These are phyloP conservation scores for Microplitis manilae DNA, from an alignment of 2,888 invertebrate species.

Conservation along the genomic window DNA sequence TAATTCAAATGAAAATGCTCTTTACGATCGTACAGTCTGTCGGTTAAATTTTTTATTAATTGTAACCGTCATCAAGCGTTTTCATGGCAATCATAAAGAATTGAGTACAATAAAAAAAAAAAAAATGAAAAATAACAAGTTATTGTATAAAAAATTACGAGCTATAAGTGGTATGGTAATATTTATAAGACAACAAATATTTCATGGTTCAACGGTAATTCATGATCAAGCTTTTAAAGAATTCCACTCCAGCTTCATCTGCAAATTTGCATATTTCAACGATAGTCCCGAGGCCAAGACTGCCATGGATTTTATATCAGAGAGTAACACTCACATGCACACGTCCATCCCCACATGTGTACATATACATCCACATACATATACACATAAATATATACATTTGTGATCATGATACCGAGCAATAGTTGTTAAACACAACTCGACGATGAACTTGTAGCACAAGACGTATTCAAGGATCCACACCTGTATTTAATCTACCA, in stretches of 20 bases:
- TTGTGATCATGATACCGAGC: not conserved
- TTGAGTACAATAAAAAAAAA: not conserved
- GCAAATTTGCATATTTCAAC: conserved; percentile 51
- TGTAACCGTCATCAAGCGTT: not conserved
- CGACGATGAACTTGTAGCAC: conserved; percentile 25
- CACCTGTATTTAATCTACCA: conserved; percentile 29
- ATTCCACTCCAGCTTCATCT: conserved; percentile 31
- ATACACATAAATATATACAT: conserved; percentile 32
- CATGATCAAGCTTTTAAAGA: conserved; percentile 29
- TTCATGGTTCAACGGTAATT: conserved; percentile 5
- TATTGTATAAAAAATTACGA: not conserved
- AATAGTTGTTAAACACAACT: conserved; percentile 13
- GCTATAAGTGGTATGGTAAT: not conserved
- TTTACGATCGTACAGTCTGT: not conserved
- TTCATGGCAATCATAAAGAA: conserved; percentile 1
- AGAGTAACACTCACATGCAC: conserved; percentile 9
- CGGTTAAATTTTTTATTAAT: not conserved
- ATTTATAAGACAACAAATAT: conserved; percentile 1
- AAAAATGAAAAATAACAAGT: not conserved
- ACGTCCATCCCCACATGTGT: not conserved
- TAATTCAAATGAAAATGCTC: too few species aligned
- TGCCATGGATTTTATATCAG: not conserved
- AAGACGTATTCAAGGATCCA: conserved; percentile 23
- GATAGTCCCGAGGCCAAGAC: conserved; percentile 41
- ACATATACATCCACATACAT: conserved; percentile 33